Percentiles rank a stretch among this genome's conserved stretches.
These are phyloP conservation scores for Petromus typicus DNA, from an alignment of 2,113 vertebrate species.

Conservation along the genomic window DNA sequence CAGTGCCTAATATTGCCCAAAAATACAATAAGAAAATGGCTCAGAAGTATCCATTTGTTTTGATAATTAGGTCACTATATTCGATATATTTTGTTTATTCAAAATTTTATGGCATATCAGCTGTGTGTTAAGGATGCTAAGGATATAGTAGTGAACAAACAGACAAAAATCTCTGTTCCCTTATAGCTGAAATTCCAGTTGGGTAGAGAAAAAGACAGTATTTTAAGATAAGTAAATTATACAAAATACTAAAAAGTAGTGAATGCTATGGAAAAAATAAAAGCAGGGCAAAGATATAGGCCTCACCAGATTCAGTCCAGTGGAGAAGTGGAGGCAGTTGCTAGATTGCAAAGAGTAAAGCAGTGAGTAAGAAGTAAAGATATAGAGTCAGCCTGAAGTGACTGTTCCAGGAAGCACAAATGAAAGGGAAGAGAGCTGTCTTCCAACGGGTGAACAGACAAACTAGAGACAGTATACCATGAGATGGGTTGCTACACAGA, in stretches of 20 bases:
- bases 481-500: background rate
- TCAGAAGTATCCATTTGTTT: background rate
- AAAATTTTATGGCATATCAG: background rate
- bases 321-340: background rate
- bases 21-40: background rate
- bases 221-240: background rate
- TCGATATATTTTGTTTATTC: background rate
- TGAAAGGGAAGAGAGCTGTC: background rate
- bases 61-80: background rate
- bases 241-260: background rate
- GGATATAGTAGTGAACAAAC: background rate
- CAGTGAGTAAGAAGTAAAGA: background rate
- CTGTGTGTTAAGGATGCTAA: background rate
- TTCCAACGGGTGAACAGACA: background rate
- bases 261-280: background rate
- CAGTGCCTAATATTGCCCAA: background rate
- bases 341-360: background rate
- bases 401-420: background rate
- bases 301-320: background rate
- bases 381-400: background rate
- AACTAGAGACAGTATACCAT: no score
- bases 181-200: constrained; percentile 1
- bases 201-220: background rate
- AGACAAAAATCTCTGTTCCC: background rate
- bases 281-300: background rate